Evolutionary conservation across 2,888 invertebrate species (phyloP).

Genomic region (Aromia moschata): DNA sequence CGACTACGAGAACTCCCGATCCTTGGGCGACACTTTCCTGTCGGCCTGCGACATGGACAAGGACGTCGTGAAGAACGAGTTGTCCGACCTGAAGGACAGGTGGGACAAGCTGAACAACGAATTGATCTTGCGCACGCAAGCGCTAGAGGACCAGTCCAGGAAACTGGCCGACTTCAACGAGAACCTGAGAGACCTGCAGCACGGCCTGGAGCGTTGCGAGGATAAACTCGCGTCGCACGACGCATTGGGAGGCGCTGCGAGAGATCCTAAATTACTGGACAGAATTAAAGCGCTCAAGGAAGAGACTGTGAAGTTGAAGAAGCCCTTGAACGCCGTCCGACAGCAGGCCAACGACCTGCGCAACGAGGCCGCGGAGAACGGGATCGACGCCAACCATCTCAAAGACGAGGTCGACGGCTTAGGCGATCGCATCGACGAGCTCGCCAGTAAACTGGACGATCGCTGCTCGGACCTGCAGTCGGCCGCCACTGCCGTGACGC

Average conservation of each 20-base stretch:
- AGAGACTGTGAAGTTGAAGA: slow-evolving; percentile 80
- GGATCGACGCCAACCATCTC: slow-evolving; percentile 79
- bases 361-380: slow-evolving; percentile 78
- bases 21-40: slow-evolving; percentile 87
- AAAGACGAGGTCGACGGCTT: slow-evolving; percentile 81
- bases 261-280: slow-evolving; percentile 85
- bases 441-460: slow-evolving; percentile 80
- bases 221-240: slow-evolving; percentile 82
- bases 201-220: slow-evolving; percentile 87
- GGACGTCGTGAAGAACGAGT: slow-evolving; percentile 84
- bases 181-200: slow-evolving; percentile 83
- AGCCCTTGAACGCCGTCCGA: slow-evolving; percentile 69
- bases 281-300: slow-evolving; percentile 85
- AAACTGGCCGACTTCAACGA: slow-evolving; percentile 87
- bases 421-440: slow-evolving; percentile 78
- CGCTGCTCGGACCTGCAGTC: slow-evolving; percentile 83
- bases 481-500: slow-evolving; percentile 85
- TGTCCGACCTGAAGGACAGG: slow-evolving; percentile 82
- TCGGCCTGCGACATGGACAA: slow-evolving; percentile 90
- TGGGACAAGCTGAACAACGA: slow-evolving; percentile 93
- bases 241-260: slow-evolving; percentile 76
- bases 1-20: slow-evolving; percentile 89
- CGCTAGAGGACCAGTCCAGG: slow-evolving; percentile 83
- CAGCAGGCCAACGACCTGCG: slow-evolving; percentile 81
- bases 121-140: slow-evolving; percentile 78